Conservation (phyloP, 2,113 vertebrate species). For the Dunckerocampus dactyliophorus region DNA sequence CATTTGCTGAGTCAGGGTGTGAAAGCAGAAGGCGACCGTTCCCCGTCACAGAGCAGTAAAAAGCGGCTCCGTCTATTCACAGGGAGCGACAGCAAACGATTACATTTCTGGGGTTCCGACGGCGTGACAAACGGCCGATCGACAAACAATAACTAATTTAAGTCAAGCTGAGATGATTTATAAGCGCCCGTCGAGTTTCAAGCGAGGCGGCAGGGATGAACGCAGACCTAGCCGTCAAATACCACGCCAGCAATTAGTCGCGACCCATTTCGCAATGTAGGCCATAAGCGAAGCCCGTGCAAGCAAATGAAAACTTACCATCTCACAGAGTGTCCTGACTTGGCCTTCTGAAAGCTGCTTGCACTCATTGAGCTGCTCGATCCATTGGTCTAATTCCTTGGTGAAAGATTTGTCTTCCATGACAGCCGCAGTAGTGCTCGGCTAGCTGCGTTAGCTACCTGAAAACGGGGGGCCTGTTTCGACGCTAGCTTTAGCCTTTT, state of each 20-base stretch:
- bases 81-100: constrained; percentile 2
- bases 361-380: constrained; percentile 77
- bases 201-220: too few species aligned
- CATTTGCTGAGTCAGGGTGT: neutral
- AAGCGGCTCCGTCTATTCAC: constrained; percentile 27
- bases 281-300: constrained; percentile 21
- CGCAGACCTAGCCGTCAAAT: neutral
- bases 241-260: constrained; percentile 46
- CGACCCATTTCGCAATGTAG: constrained; percentile 31
- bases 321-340: constrained; percentile 74
- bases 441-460: constrained; percentile 53
- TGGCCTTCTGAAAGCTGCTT: constrained; percentile 76
- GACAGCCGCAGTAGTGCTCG: constrained; percentile 46
- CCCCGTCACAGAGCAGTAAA: neutral
- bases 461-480: constrained; percentile 43
- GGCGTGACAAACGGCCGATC: neutral
- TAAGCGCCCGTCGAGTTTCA: too few species aligned
- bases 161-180: too few species aligned
- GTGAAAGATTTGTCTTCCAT: constrained; percentile 79
- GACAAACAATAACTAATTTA: too few species aligned
- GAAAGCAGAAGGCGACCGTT: neutral
- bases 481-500: constrained; percentile 40
- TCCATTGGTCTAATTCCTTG: constrained; percentile 77
- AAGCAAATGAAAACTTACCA: constrained; percentile 52
- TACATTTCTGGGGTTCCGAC: constrained; percentile 4